These are phyloP conservation scores for Gallinago solitaria DNA, from an alignment of 2,797 vertebrate genomes.

Conservation along the genomic window DNA sequence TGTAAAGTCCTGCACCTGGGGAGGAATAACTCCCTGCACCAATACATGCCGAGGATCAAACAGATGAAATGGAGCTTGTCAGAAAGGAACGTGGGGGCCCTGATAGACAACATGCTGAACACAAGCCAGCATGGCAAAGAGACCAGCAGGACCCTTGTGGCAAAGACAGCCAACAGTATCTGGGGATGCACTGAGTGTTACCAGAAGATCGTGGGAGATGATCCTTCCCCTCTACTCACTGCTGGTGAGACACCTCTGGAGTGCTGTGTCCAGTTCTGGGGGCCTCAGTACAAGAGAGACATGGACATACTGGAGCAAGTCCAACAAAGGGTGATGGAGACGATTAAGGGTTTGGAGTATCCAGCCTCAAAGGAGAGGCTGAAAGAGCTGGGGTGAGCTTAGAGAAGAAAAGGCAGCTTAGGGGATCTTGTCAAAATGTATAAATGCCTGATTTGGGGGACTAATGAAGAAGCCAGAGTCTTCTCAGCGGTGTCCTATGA, in stretches of 20 bases:
- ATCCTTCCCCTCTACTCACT: not conserved
- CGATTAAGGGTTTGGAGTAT: not conserved
- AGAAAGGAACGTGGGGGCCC: not conserved
- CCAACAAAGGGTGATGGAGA: not conserved
- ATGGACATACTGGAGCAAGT: not conserved
- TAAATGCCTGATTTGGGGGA: not conserved
- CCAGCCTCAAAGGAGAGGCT: not conserved
- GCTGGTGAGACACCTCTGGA: not conserved
- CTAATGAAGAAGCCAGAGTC: not conserved
- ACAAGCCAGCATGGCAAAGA: not conserved
- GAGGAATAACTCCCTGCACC: not conserved
- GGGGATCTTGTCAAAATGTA: not conserved
- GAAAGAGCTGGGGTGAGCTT: not conserved
- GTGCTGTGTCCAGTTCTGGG: not conserved
- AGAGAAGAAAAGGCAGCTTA: not conserved
- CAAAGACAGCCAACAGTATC: not conserved
- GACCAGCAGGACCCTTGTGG: not conserved
- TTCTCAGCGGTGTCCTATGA: not conserved
- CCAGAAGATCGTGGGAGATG: not conserved
- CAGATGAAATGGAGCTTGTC: not conserved
- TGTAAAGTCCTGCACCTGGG: not conserved
- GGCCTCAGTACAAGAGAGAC: not conserved
- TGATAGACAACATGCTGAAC: not conserved
- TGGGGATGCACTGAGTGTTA: accelerated
- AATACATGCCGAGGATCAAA: not conserved